Base-by-base conservation (phyloP, 2,888 invertebrate genomes). In the Cephus nigrinus region DNA sequence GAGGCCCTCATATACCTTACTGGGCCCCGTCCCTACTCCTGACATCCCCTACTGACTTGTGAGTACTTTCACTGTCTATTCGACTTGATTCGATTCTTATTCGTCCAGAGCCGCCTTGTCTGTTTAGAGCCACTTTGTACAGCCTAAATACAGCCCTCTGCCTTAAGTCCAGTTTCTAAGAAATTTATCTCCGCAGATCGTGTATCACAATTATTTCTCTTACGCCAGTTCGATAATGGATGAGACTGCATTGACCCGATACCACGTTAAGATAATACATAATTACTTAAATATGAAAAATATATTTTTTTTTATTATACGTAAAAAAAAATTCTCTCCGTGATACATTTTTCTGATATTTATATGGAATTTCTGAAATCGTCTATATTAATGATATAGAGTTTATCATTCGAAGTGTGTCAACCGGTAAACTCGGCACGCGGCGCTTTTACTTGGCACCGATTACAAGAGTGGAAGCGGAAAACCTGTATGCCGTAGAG, bases 1-100 rank as follows among this genome's bases (percentile, higher is more conserved):
- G 89, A 87, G 90, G 91, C 90, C 90, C 90, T 91, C 90, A 91
- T 91, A 91, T 91, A 91, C 91, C 91, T 91, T 90, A 90, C 87
- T 84, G 83, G 82, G 81, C 81, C 83, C 82, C 85, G 84, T 88
- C 86, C 87, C 86, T 84, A 86, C 86, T 81, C 84, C 80, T 80
- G 83, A 82, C 84, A 84, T 80, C 82, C 86, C 84, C 83, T 82
- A 83, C 84, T 82, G 78, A 30, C 85, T 85, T 80, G 83, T 77
- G 85, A 86, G 87, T 84, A 90, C 90, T 90, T 90, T 90, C 90
- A 90, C 90, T 89, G 89, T 90, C 90, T 88, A 89, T 88, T 87
- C 87, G 87, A 87, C 85, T 88, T 90, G 88, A 89, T 88, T 87
- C 87, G 87, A 87, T 85, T 88, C 84, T 84, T 84, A 78, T 74